Evolutionary conservation across 2,113 vertebrate species (phyloP), one percentile per base, ranked within the genome.

Genomic region (Cebus imitator): DNA sequence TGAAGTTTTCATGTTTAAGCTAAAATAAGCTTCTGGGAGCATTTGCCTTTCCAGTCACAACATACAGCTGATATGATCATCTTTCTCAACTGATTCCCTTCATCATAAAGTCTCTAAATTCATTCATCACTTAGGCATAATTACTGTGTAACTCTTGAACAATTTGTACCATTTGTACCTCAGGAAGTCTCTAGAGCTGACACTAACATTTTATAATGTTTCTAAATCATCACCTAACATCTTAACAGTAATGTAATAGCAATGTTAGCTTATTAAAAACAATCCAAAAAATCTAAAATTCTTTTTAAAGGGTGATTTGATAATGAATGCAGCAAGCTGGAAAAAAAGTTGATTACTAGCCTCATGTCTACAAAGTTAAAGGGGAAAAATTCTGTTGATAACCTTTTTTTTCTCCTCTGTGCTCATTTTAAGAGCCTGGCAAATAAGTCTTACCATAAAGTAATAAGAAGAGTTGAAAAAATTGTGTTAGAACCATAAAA

Each of bases 31-130:
- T 93, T 87, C 50, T 66, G 25, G 23, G 37, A 86, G 64, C n/a
- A 50, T 95, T 93, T 87, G 48, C 64, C 79, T 81, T 95, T 95
- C 57, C 61, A 80, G 64, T 96, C 88, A 89, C 1, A 76, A 57
- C n/a, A 35, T 0, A 64, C 43, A 75, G 12, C 79, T 82, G 91
- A 97, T 90, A 95, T 90, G 12, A 45, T 92, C 64, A 16, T 92
- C 66, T 66, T 95, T 95, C 57, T 92, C 52, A 72, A 16, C 32
- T 85, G 52, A 75, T 40, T 58, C 35, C 72, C 58, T 90, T 96
- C 40, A 88, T 78, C 40, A 78, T 52, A 40, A 55, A 90, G 43
- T 94, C 73, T 94, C 57, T 70, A 90, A 94, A 75, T 21, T 37
- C n/a, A 68, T 73, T 81, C 87, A 82, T 91, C 75, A 40, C 64